phyloP scores from a whole-genome alignment of 2,888 invertebrate species.

The Deladenus siricidicola region DNA sequence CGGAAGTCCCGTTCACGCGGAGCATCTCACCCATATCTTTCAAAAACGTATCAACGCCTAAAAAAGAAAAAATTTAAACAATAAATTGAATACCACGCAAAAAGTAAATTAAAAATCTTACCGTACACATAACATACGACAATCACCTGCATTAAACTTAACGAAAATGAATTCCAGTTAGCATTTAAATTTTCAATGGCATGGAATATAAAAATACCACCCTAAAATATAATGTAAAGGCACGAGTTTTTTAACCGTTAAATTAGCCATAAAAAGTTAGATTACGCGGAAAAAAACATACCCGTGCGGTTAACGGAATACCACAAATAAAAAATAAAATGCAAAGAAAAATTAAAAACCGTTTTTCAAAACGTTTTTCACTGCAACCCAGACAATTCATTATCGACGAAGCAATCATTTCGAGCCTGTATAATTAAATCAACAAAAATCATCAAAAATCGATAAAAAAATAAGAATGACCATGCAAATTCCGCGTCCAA shows the following conservation, averaged over 20 bases:
- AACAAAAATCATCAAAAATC: background rate
- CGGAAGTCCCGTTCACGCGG: slow-evolving; percentile 12
- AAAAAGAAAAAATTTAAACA: too few species aligned
- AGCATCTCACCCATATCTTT: slow-evolving; percentile 41
- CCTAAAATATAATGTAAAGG: slow-evolving; percentile 27
- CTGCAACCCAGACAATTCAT: slow-evolving; percentile 44
- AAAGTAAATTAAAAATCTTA: background rate
- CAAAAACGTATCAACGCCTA: slow-evolving; percentile 41
- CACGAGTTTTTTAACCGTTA: background rate
- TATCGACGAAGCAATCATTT: slow-evolving; percentile 47
- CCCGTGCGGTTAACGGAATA: slow-evolving; percentile 44
- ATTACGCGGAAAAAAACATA: slow-evolving; percentile 8
- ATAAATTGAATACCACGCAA: too few species aligned
- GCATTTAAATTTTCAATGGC: slow-evolving; percentile 50
- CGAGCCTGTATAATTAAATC: slow-evolving; percentile 35
- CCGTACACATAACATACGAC: slow-evolving; percentile 48
- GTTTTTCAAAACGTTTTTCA: slow-evolving; percentile 40
- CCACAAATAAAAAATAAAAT: slow-evolving; percentile 45
- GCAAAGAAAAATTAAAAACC: slow-evolving; percentile 27
- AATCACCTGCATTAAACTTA: slow-evolving; percentile 38
- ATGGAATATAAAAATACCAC: slow-evolving; percentile 50
- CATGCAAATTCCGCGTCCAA: slow-evolving; percentile 34
- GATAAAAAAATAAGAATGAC: slow-evolving; percentile 8
- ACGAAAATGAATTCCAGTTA: slow-evolving; percentile 49
- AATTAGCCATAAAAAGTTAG: background rate